These are phyloP conservation scores for Pyrochroa serraticornis DNA, from an alignment of 2,888 invertebrate genomes.

Conservation along the genomic window DNA sequence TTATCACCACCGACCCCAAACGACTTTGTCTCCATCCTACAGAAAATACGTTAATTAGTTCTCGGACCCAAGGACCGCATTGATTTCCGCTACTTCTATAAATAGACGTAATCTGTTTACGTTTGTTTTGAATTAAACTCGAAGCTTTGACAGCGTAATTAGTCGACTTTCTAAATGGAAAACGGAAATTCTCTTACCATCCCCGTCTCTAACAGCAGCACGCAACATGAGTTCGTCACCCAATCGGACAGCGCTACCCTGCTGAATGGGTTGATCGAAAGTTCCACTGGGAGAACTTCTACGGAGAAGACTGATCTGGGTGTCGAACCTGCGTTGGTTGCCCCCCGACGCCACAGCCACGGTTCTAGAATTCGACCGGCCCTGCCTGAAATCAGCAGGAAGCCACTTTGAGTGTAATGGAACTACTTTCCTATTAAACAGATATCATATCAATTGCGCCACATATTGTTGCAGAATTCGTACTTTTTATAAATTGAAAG, in stretches of 20 bases:
- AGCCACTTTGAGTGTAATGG: too few relatives aligned
- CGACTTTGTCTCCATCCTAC: conserved; percentile 63
- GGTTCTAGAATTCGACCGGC: conserved; percentile 9
- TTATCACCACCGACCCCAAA: conserved; percentile 61
- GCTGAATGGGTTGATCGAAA: conserved; percentile 60
- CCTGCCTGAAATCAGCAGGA: conserved; percentile 6
- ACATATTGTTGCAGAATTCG: too few relatives aligned
- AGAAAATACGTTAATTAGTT: background rate
- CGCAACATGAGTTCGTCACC: conserved; percentile 65
- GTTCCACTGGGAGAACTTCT: conserved; percentile 58
- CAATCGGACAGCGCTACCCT: conserved; percentile 62
- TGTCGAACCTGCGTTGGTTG: conserved; percentile 61
- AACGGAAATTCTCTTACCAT: conserved; percentile 55
- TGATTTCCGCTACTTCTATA: background rate
- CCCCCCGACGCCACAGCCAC: conserved; percentile 61
- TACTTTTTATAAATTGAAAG: too few relatives aligned
- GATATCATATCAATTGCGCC: too few relatives aligned
- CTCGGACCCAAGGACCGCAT: background rate
- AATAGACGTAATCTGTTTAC: conserved; percentile 12
- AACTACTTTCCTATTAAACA: too few relatives aligned
- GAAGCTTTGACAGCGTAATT: background rate
- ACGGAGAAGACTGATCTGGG: conserved; percentile 60
- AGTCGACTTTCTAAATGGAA: background rate
- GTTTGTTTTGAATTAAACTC: background rate
- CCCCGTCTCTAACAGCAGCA: conserved; percentile 61